These are phyloP conservation scores for Clavelina lepadiformis DNA, from an alignment of 23 tunicate species.

Conservation along the genomic window DNA sequence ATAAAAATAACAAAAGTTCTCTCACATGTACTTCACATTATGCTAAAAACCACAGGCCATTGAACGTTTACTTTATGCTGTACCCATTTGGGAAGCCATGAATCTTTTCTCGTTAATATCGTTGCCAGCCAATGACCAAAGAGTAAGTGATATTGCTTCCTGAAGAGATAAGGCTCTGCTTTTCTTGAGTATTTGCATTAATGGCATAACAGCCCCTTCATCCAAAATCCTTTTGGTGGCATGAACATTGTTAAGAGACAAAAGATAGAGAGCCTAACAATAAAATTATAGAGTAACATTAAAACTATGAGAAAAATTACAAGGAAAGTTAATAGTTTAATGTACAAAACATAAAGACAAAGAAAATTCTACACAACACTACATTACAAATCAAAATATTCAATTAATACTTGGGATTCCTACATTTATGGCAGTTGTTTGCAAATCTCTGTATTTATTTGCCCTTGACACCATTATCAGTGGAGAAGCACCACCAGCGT, in stretches of 20 bases:
- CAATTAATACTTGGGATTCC: neutral
- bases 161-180: constrained; percentile 55
- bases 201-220: constrained; percentile 73
- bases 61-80: too few species aligned
- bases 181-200: constrained; percentile 65
- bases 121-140: constrained; percentile 60
- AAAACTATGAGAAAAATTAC: too few species aligned
- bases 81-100: constrained; percentile 84
- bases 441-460: constrained; percentile 55
- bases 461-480: constrained; percentile 64
- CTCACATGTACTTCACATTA: too few species aligned
- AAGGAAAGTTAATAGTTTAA: too few species aligned
- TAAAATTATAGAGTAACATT: too few species aligned
- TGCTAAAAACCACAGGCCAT: too few species aligned
- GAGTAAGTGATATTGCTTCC: constrained; percentile 69
- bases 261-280: constrained; percentile 44
- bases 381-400: too few species aligned
- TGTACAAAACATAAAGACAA: too few species aligned
- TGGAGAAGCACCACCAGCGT: constrained; percentile 38
- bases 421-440: constrained; percentile 67
- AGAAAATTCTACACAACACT: too few species aligned
- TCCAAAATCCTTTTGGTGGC: constrained; percentile 44
- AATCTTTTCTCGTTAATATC: constrained; percentile 56
- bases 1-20: too few species aligned
- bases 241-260: constrained; percentile 45